Evolutionary conservation across 2,797 vertebrate species (phyloP), one percentile per base, ranked within the genome.

Genomic region (Eulemur rubriventer): DNA sequence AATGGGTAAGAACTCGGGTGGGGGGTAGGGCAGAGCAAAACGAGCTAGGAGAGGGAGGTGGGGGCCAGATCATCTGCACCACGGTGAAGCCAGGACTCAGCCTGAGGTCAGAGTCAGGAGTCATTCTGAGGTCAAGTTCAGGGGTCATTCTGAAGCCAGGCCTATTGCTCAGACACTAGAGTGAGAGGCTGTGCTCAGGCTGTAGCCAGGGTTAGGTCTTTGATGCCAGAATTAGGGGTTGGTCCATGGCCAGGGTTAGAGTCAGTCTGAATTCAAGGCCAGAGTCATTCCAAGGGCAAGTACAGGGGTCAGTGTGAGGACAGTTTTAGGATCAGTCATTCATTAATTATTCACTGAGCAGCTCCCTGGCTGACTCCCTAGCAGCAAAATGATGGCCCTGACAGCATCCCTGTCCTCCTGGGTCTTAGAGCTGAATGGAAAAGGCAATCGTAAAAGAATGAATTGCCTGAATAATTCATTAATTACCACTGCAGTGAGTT

Each of bases 251-350:
- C 97, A 98, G 61, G 41, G 48, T 94, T 93, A 96, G 94, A 97
- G 80, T 97, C 91, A 72, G 86, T 87, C 81, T 96, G 91, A 86
- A 95, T 89, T 73, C 93, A 94, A 80, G 67, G 91, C 91, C 94
- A 95, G 91, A 94, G 95, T 96, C 94, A 96, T 95, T 75, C 90
- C 70, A 82, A 97, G 96, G 96, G 89, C 96, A 98, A 91, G 79
- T 63, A 65, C 46, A 93, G 82, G 80, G 97, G 96, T 97, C 92
- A 96, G 35, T 61, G 78, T 76, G 95, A 97, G 97, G 97, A 96
- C 96, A 98, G 70, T 43, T 57, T 94, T 96, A 79, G 83, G 85
- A 96, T 96, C 96, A 97, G 94, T 94, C 96, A 95, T 92, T 92
- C 86, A 96, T 94, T 91, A 97, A 95, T 70, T 73, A 94, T 76